These are phyloP conservation scores for Epistrophella euchroma DNA, from an alignment of 2,888 invertebrate species.

Conservation along the genomic window DNA sequence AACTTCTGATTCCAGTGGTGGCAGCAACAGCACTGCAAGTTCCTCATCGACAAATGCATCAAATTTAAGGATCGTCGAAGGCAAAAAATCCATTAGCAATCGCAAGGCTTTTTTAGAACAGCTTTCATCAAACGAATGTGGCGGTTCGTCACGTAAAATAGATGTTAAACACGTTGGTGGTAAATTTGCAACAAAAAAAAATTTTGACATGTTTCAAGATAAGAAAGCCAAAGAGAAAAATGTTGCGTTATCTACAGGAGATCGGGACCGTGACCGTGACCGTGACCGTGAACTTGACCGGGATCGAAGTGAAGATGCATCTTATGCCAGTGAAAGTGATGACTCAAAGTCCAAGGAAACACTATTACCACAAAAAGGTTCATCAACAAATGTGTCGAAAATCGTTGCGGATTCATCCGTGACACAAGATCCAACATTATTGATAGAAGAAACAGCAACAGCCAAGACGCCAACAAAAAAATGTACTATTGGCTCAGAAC, in stretches of 20 bases:
- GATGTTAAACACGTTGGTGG: constrained; percentile 38
- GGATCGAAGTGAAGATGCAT: constrained; percentile 20
- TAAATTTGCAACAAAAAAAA: constrained; percentile 36
- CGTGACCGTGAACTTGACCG: background rate
- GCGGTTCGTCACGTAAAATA: constrained; percentile 26
- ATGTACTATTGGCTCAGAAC: constrained; percentile 14
- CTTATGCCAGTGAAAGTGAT: constrained; percentile 38
- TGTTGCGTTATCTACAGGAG: background rate
- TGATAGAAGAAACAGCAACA: background rate
- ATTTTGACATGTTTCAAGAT: constrained; percentile 53
- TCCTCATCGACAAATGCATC: constrained; percentile 14
- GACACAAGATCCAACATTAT: background rate
- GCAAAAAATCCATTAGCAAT: constrained; percentile 35
- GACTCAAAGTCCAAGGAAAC: constrained; percentile 16
- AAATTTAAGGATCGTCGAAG: constrained; percentile 9
- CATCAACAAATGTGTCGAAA: constrained; percentile 50
- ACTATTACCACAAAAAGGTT: background rate
- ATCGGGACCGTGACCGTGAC: background rate
- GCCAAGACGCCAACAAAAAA: background rate
- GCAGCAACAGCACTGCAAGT: background rate
- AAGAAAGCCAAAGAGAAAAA: constrained; percentile 36
- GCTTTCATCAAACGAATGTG: constrained; percentile 27
- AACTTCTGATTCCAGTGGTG: constrained; percentile 20
- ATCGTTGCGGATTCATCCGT: background rate
- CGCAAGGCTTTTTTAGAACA: constrained; percentile 43